phyloP scores from a whole-genome alignment of 2,113 vertebrate genomes.

The Crotalus tigris region DNA sequence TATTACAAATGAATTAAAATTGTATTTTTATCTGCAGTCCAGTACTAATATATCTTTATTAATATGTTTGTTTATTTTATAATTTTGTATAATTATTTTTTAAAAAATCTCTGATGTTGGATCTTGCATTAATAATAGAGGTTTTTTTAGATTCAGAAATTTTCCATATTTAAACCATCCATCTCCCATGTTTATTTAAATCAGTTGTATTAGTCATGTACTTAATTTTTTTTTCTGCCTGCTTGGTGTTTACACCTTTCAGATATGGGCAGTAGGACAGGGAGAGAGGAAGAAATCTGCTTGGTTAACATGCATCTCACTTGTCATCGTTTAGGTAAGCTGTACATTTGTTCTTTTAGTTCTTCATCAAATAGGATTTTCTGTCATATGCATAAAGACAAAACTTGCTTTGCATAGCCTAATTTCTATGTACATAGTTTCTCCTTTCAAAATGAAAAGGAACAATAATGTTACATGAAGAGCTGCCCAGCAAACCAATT shows the following conservation, averaged over 20 bases:
- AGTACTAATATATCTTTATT: not conserved
- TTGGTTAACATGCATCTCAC: conserved; percentile 39
- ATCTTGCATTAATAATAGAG: not conserved
- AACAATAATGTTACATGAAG: not conserved
- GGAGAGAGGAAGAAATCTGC: conserved; percentile 40
- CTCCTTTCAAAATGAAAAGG: not conserved
- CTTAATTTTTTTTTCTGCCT: conserved; percentile 9
- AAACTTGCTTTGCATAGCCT: not conserved
- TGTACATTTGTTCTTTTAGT: conserved; percentile 29
- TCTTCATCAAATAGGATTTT: not conserved
- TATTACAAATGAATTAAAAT: not conserved
- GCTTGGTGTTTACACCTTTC: conserved; percentile 29
- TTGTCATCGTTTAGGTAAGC: conserved; percentile 35
- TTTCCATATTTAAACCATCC: not conserved
- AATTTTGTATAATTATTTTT: not conserved
- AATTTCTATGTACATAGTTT: not conserved
- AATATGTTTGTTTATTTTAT: not conserved
- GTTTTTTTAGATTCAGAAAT: conserved; percentile 3
- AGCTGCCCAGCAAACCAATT: not conserved
- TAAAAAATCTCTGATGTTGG: not conserved
- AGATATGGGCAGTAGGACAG: conserved; percentile 23
- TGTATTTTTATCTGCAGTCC: not conserved
- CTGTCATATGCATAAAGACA: not conserved
- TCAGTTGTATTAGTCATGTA: conserved; percentile 10
- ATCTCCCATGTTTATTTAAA: conserved; percentile 30